Evolutionary conservation across 2,113 vertebrate genomes (phyloP).

Genomic region (Paraplagusia blochii): DNA sequence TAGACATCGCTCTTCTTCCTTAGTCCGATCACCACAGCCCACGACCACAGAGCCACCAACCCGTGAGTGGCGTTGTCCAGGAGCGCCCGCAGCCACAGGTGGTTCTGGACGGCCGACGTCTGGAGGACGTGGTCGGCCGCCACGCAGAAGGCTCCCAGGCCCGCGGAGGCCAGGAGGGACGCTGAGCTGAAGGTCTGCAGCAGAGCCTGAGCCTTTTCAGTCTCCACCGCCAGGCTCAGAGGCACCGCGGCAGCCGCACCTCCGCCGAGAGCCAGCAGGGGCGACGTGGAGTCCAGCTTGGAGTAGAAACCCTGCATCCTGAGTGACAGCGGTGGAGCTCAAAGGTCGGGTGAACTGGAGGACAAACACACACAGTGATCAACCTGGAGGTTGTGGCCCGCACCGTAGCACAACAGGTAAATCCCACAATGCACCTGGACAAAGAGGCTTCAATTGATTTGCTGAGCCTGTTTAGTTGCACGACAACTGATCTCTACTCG

Average conservation of each 20-base stretch:
- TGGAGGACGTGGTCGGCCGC: slow-evolving; percentile 83
- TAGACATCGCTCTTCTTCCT: slow-evolving; percentile 89
- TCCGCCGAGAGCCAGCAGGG: slow-evolving; percentile 40
- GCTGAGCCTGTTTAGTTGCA: too few species aligned
- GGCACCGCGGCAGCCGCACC: slow-evolving; percentile 46
- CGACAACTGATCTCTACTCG: too few species aligned
- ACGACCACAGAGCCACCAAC: slow-evolving; percentile 91
- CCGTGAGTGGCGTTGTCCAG: slow-evolving; percentile 88
- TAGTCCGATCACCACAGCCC: slow-evolving; percentile 89
- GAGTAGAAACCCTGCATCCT: slow-evolving; percentile 77
- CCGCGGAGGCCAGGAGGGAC: slow-evolving; percentile 84
- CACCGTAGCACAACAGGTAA: too few species aligned
- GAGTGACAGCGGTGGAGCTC: slow-evolving; percentile 32
- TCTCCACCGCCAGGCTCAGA: slow-evolving; percentile 84
- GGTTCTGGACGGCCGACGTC: slow-evolving; percentile 82
- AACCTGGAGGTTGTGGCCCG: too few species aligned
- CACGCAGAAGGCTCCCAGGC: slow-evolving; percentile 87
- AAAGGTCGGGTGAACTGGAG: slow-evolving; percentile 38
- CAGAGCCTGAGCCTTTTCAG: slow-evolving; percentile 86
- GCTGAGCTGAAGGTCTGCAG: slow-evolving; percentile 88
- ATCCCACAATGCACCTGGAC: too few species aligned
- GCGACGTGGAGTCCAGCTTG: slow-evolving; percentile 67
- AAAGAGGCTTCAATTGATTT: too few species aligned
- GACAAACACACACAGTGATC: background rate
- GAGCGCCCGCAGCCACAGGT: slow-evolving; percentile 85